Evolutionary conservation across 2,888 invertebrate species (phyloP), one percentile per base, ranked within the genome.

Genomic region (Pterobdella sp.): DNA sequence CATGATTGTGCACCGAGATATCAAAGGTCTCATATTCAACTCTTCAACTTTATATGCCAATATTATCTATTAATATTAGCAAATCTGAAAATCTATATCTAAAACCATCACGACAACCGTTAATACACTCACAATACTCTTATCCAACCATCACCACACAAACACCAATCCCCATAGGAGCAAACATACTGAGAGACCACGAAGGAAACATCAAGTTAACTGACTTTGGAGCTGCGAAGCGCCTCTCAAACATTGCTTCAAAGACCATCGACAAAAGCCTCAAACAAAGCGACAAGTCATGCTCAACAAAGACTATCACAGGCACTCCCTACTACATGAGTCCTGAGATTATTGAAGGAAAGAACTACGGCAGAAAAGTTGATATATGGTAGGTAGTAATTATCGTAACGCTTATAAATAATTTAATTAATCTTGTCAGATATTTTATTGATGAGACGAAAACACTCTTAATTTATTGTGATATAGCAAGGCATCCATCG

Each of bases 211-310:
- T 85, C 14, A 86, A 86, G 76, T 80, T 86, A 56, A 84, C 82
- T 18, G 86, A 86, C 77, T 86, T 86, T 79, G 86, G 86, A 29
- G 84, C 85, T 0, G 83, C 84, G 42, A 83, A 84, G 76, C 79
- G 83, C 29, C 79, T 86, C 56, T 84, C 84, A 76, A 82, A 83
- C 4, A 84, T 82, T 32, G 78, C 79, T 69, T 79, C 49, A 22
- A 73, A 70, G 35, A 35, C 71, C n/a, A 67, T 49, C 35, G 68
- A 70, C 67, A 63, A 60, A 22, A 70, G 29, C 18, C 56, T 63
- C 71, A 18, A 29, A 35, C 34, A 60, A 0, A 52, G 35, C 26
- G 71, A 84, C 1, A 84, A 84, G 2, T 83, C 84, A 0, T 83
- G 83, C 74, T 84, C 83, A 81, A 84, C 71, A 32, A 71, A 71